Evolutionary conservation across 2,888 invertebrate genomes (phyloP).

Genomic region (Leptinotarsa rubiginosa): DNA sequence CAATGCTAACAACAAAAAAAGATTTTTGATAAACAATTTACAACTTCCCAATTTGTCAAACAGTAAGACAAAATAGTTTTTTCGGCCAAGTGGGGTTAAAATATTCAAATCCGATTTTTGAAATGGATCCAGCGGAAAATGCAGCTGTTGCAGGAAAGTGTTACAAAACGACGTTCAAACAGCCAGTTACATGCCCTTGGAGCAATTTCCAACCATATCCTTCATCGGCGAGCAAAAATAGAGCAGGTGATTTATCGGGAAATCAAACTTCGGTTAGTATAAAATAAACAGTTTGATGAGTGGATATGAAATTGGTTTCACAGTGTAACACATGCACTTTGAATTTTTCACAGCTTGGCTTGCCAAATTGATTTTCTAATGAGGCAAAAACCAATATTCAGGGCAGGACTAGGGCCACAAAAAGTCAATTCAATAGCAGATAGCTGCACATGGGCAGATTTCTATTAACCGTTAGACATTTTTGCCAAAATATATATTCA

Average conservation of each 20-base stretch:
- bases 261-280: constrained; percentile 37
- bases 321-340: background rate
- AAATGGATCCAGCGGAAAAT: constrained; percentile 47
- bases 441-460: too few species aligned
- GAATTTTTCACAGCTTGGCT: too few species aligned
- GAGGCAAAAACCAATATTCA: too few species aligned
- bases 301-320: background rate
- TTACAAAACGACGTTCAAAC: constrained; percentile 47
- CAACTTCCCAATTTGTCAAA: background rate
- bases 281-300: constrained; percentile 19
- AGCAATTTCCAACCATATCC: constrained; percentile 55
- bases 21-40: background rate
- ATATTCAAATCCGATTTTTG: constrained; percentile 21
- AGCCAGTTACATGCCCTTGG: constrained; percentile 57
- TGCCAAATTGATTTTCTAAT: background rate
- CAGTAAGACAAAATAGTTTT: background rate
- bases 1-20: constrained; percentile 3
- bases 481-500: too few species aligned
- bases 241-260: constrained; percentile 40
- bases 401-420: too few species aligned
- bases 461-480: too few species aligned
- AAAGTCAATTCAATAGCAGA: too few species aligned
- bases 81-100: background rate
- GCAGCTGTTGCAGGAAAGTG: constrained; percentile 35
- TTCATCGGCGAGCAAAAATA: constrained; percentile 53